phyloP scores from a whole-genome alignment of 2,888 invertebrate genomes.

The Stenoptilia bipunctidactyla region DNA sequence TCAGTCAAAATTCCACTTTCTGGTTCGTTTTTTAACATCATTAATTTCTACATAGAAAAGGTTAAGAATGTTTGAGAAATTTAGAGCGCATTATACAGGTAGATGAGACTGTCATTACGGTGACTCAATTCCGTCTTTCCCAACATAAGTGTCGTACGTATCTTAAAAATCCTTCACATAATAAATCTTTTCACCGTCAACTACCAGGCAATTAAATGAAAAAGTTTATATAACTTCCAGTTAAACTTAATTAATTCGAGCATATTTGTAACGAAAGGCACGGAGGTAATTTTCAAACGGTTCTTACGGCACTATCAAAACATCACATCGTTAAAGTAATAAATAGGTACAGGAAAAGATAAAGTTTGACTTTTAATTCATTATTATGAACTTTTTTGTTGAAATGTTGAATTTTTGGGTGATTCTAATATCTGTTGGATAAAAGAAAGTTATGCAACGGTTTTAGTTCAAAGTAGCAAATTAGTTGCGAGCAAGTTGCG shows the following conservation, averaged over 20 bases:
- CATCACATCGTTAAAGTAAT: neutral
- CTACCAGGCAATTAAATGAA: conserved; percentile 28
- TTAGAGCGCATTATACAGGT: conserved; percentile 46
- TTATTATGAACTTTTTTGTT: too few relatives aligned
- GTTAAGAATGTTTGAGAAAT: conserved; percentile 50
- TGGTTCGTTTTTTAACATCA: conserved; percentile 46
- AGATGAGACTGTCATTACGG: conserved; percentile 45
- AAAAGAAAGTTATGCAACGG: too few relatives aligned
- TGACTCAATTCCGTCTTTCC: conserved; percentile 39
- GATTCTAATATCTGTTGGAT: too few relatives aligned
- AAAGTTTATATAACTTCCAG: conserved; percentile 24
- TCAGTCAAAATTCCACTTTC: conserved; percentile 37
- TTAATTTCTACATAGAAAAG: conserved; percentile 44
- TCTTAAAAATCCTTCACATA: conserved; percentile 39
- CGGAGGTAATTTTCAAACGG: conserved; percentile 1
- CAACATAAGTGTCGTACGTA: conserved; percentile 41
- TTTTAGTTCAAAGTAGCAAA: too few relatives aligned
- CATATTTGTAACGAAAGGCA: neutral
- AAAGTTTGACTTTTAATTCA: neutral
- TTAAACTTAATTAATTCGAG: conserved; percentile 14
- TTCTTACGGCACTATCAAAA: neutral
- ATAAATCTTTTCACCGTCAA: conserved; percentile 34
- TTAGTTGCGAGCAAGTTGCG: too few relatives aligned
- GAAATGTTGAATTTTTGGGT: too few relatives aligned
- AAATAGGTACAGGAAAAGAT: conserved; percentile 2